phyloP scores from a whole-genome alignment of 2,888 invertebrate genomes.

The Eudemis profundana region DNA sequence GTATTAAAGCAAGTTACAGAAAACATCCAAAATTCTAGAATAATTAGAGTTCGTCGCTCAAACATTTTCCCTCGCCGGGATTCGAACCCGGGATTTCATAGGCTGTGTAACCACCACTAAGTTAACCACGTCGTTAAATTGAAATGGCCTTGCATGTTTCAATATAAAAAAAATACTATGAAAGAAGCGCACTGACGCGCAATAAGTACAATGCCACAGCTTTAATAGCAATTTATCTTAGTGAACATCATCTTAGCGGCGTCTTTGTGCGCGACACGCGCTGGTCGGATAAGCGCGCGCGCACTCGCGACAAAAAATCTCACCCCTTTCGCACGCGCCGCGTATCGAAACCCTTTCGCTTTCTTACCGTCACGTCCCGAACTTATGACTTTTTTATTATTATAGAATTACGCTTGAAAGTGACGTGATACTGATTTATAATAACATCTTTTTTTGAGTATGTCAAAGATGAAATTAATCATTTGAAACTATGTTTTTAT shows the following conservation, averaged over 20 bases:
- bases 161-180: not conserved
- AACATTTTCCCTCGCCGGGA: too few species aligned
- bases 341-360: slow-evolving; percentile 42
- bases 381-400: slow-evolving; percentile 15
- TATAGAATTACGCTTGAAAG: not conserved
- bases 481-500: too few species aligned
- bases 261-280: slow-evolving; percentile 27
- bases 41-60: too few species aligned
- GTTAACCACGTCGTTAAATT: too few species aligned
- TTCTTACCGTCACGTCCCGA: slow-evolving; percentile 37
- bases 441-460: not conserved
- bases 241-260: slow-evolving; percentile 25
- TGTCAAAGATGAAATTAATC: too few species aligned
- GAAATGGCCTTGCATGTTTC: slow-evolving; percentile 2
- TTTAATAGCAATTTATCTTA: slow-evolving; percentile 38
- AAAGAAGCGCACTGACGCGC: slow-evolving; percentile 14
- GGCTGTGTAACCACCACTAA: too few species aligned
- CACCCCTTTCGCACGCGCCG: slow-evolving; percentile 38
- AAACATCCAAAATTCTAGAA: too few species aligned
- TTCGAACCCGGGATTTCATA: too few species aligned
- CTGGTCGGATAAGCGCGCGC: slow-evolving; percentile 47
- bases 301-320: slow-evolving; percentile 46
- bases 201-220: slow-evolving; percentile 21
- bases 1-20: too few species aligned
- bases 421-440: not conserved